Conservation (phyloP, 2,888 invertebrate genomes). For the Diaphora mendica region DNA sequence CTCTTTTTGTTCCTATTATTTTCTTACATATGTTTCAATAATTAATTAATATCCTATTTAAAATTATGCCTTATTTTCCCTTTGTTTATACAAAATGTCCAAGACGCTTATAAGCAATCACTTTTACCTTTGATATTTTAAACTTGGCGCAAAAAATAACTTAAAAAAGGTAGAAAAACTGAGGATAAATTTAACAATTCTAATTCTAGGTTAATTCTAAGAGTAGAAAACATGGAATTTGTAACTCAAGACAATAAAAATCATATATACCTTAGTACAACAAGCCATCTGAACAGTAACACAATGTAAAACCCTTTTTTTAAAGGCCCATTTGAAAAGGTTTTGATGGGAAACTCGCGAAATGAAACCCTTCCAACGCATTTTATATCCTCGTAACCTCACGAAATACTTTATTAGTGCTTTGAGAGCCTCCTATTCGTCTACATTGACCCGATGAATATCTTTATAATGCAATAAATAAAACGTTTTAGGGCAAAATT, state of each 20-base stretch:
- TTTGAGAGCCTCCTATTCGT: slow-evolving; percentile 22
- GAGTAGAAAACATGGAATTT: neutral
- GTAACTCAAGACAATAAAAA: neutral
- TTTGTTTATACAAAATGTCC: neutral
- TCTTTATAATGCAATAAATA: slow-evolving; percentile 38
- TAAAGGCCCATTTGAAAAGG: neutral
- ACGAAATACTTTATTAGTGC: slow-evolving; percentile 24
- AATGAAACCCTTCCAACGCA: slow-evolving; percentile 9
- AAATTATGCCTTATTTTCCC: neutral
- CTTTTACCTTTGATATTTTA: neutral
- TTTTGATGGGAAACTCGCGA: slow-evolving; percentile 2
- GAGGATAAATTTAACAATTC: no score
- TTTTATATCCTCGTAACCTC: slow-evolving; percentile 10
- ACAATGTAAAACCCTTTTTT: neutral
- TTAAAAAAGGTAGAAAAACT: no score
- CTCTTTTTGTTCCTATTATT: neutral
- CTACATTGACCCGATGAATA: slow-evolving; percentile 36
- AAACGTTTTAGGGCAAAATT: slow-evolving; percentile 16
- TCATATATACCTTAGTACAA: neutral
- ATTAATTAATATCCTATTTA: neutral
- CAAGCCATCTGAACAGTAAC: neutral
- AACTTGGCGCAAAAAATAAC: no score
- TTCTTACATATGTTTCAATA: neutral
- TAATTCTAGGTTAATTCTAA: neutral
- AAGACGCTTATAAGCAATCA: neutral